Base-by-base conservation (phyloP, 2,888 invertebrate genomes). In the Encarsia formosa region DNA sequence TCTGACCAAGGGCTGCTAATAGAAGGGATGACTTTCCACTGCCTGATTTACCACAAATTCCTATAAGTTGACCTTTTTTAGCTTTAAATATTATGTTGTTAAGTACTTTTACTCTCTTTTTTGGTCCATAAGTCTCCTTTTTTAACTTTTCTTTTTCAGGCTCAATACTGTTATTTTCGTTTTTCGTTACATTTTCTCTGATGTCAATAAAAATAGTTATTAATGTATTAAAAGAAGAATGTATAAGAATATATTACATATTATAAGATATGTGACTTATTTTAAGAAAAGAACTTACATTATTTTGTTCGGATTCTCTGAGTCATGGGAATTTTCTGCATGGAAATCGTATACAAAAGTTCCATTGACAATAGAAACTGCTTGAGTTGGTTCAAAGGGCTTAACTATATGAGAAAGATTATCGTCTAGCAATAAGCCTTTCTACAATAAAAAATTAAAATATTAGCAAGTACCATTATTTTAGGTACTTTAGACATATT, bases 21-120 rank as follows among this genome's bases (percentile, higher is more conserved):
- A 82, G 63, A 5, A 82, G 67, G 5, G 81, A 79, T 13, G 78
- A 76, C 63, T 82, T 82, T 29, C 82, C 82, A 58, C 78, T 76
- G 34, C 81, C 81, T 4, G 81, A 78, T 15, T 71, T 66, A 0
- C 82, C 82, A 62, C 79, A 80, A 42, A 82, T 73, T n/a, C 81
- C 82, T 49, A 81, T 65, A 31, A 81, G 64, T 56, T 75, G 73
- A 15, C 78, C 78, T 70, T 77, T 73, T 1, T 62, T 53, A 4
- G 66, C 69, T 32, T 65, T 70, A 41, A 73, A 67, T 4, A 63
- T 68, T 42, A 73, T 65, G 38, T 70, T 66, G 5, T 53, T 58
- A 1, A 72, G 61, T 11, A 19, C 9, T 20, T 19, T 18, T n/a
- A 13, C 8, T 29, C 29, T 29, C 13, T 13, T 8, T 29, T 29